Conservation (phyloP, 2,113 vertebrate genomes). For the Malaclemys terrapin region DNA sequence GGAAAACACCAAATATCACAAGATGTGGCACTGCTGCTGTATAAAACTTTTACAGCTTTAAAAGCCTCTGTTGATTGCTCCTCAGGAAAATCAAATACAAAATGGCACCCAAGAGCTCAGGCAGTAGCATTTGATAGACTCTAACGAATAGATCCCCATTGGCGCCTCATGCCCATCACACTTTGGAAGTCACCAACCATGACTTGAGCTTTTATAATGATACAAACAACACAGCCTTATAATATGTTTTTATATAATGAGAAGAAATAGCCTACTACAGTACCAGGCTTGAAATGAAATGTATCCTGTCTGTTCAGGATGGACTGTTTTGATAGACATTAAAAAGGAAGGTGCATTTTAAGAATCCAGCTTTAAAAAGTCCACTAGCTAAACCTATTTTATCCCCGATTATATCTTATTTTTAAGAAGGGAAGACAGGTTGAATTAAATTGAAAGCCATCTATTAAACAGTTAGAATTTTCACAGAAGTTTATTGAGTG, state of each 20-base stretch:
- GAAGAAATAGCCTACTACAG: slow-evolving; percentile 58
- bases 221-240: slow-evolving; percentile 60
- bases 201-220: slow-evolving; percentile 39
- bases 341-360: slow-evolving; percentile 58
- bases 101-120: slow-evolving; percentile 15
- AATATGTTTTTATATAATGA: slow-evolving; percentile 72
- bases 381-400: slow-evolving; percentile 56
- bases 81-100: slow-evolving; percentile 47
- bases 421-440: slow-evolving; percentile 59
- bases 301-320: slow-evolving; percentile 54
- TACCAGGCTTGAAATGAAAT: slow-evolving; percentile 35
- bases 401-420: slow-evolving; percentile 59
- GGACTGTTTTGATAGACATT: slow-evolving; percentile 54
- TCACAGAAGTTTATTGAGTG: slow-evolving; percentile 65
- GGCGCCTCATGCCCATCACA: slow-evolving; percentile 44
- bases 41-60: slow-evolving; percentile 11
- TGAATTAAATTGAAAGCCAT: slow-evolving; percentile 66
- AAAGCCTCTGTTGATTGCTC: slow-evolving; percentile 38
- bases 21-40: slow-evolving; percentile 22
- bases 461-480: slow-evolving; percentile 70
- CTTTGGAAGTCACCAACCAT: slow-evolving; percentile 52
- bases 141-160: background rate
- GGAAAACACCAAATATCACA: slow-evolving; percentile 17
- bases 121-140: slow-evolving; percentile 28
- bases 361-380: slow-evolving; percentile 54